phyloP scores from a whole-genome alignment of 2,797 vertebrate genomes.

The Thunnus albacares region DNA sequence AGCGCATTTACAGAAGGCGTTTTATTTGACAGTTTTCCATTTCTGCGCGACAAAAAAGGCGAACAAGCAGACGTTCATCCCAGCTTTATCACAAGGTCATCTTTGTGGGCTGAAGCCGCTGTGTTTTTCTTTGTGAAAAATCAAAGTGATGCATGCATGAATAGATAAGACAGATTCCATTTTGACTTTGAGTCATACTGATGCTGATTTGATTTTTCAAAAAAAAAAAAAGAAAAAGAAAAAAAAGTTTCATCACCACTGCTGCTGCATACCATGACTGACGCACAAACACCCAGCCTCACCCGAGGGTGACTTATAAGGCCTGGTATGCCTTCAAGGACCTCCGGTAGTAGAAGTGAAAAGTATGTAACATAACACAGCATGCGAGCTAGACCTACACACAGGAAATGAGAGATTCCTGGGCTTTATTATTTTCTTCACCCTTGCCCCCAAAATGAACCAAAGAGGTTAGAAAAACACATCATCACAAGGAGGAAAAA shows the following conservation, averaged over 20 bases:
- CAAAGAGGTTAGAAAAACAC: conserved; percentile 58
- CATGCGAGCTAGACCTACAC: conserved; percentile 48
- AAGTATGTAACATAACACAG: conserved; percentile 61
- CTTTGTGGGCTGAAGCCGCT: conserved; percentile 30
- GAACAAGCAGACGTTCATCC: conserved; percentile 32
- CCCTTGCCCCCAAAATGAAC: conserved; percentile 43
- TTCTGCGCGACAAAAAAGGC: conserved; percentile 21
- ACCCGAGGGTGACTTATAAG: conserved; percentile 66
- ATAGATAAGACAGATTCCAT: conserved; percentile 59
- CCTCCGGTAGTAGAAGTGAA: conserved; percentile 47
- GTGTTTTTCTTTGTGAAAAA: conserved; percentile 52
- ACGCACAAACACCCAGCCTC: conserved; percentile 44
- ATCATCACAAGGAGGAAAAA: conserved; percentile 21
- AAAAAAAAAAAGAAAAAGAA: conserved; percentile 16
- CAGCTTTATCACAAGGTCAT: conserved; percentile 71
- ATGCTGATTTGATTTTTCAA: conserved; percentile 52
- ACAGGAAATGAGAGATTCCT: conserved; percentile 78
- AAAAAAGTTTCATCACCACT: conserved; percentile 15
- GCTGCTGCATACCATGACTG: conserved; percentile 47
- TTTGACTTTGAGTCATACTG: conserved; percentile 45
- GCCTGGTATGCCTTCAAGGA: conserved; percentile 63
- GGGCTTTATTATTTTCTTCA: conserved; percentile 60
- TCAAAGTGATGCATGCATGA: conserved; percentile 51
- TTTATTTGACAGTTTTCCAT: conserved; percentile 39
- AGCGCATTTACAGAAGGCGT: neutral